Percentiles rank a stretch among this genome's conserved stretches.
phyloP scores from a whole-genome alignment of 2,888 invertebrate genomes.

The Ernsta delagoae region DNA sequence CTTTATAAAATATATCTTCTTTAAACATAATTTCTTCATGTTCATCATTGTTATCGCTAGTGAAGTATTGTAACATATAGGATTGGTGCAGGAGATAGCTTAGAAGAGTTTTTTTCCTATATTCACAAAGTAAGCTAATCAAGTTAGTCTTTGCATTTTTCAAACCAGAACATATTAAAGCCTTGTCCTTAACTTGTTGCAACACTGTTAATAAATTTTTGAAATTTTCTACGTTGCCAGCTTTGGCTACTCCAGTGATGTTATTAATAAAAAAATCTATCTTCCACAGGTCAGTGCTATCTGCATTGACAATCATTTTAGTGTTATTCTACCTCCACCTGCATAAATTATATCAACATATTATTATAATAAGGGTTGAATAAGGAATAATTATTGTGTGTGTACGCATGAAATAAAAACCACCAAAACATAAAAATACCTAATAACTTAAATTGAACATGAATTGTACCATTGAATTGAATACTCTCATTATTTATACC shows the following conservation, averaged over 20 bases:
- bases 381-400: too few relatives aligned
- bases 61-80: constrained; percentile 28
- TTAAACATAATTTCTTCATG: constrained; percentile 11
- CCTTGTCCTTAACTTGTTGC: constrained; percentile 25
- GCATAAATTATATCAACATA: too few relatives aligned
- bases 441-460: too few relatives aligned
- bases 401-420: too few relatives aligned
- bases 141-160: constrained; percentile 18
- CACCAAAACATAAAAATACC: too few relatives aligned
- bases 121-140: constrained; percentile 29
- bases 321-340: too few relatives aligned
- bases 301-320: too few relatives aligned
- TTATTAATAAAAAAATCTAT: not conserved
- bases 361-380: too few relatives aligned
- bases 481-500: too few relatives aligned
- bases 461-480: too few relatives aligned
- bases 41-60: not conserved
- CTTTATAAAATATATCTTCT: constrained; percentile 24
- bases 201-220: constrained; percentile 22
- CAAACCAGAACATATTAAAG: constrained; percentile 20
- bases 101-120: constrained; percentile 28
- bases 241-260: constrained; percentile 2
- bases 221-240: constrained; percentile 19
- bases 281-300: not conserved
- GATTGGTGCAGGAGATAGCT: constrained; percentile 33